Conservation (phyloP, 2,113 vertebrate species). For the Leucoraja erinaceus region DNA sequence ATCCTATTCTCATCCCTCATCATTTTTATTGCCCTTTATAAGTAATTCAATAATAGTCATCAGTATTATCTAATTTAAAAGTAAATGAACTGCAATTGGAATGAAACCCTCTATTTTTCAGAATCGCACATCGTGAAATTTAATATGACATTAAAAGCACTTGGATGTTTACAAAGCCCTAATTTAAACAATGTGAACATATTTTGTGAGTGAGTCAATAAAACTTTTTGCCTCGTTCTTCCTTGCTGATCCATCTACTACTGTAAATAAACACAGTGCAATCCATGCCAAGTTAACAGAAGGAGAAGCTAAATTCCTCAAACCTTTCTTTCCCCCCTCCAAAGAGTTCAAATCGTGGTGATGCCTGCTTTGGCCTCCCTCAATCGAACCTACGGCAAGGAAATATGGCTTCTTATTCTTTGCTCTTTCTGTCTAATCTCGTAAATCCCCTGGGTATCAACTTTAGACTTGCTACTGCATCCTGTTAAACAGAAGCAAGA, state of each 20-base stretch:
- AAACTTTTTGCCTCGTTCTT: neutral
- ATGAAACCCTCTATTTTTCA: conserved; percentile 10
- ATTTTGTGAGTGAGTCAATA: neutral
- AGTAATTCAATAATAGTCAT: conserved; percentile 8
- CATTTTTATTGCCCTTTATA: conserved; percentile 5
- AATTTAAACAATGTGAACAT: conserved; percentile 9
- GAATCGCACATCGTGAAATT: neutral
- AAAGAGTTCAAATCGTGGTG: neutral
- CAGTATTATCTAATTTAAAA: neutral
- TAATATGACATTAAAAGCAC: neutral
- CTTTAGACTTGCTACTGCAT: no score
- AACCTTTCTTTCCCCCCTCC: neutral
- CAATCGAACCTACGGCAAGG: neutral
- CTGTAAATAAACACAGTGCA: neutral
- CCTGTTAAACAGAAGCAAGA: no score
- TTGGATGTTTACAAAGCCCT: neutral
- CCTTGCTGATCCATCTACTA: neutral
- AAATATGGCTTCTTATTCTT: neutral
- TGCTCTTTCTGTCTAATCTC: neutral
- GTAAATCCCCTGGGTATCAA: no score
- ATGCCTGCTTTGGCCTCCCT: neutral
- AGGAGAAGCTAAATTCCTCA: neutral
- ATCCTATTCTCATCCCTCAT: neutral
- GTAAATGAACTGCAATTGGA: neutral
- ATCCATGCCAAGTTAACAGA: neutral